These are phyloP conservation scores for Mellilla xanthometata DNA, from an alignment of 2,888 invertebrate genomes.

Conservation along the genomic window DNA sequence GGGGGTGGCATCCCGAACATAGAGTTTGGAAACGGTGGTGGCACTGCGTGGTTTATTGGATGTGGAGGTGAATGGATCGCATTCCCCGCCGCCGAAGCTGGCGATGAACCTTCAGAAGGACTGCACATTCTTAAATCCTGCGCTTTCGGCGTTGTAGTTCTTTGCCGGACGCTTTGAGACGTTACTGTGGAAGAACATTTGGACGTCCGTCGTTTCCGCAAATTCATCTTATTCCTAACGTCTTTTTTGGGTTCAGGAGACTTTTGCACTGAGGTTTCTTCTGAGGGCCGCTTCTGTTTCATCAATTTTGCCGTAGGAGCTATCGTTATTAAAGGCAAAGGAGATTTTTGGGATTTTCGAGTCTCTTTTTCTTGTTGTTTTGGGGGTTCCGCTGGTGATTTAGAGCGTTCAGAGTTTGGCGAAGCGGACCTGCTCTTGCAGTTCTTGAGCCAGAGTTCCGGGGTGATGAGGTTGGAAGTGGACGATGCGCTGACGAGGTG, in stretches of 20 bases:
- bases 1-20: slow-evolving; percentile 73
- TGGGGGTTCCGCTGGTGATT: slow-evolving; percentile 72
- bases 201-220: slow-evolving; percentile 71
- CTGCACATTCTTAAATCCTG: slow-evolving; percentile 74
- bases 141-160: slow-evolving; percentile 66
- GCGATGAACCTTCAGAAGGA: slow-evolving; percentile 66
- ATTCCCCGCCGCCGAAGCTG: slow-evolving; percentile 57
- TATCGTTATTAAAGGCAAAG: slow-evolving; percentile 85
- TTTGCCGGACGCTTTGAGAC: slow-evolving; percentile 63
- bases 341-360: slow-evolving; percentile 63
- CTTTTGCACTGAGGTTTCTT: slow-evolving; percentile 62
- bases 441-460: slow-evolving; percentile 94
- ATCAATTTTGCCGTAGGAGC: slow-evolving; percentile 86
- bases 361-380: slow-evolving; percentile 53
- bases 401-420: slow-evolving; percentile 80
- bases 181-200: slow-evolving; percentile 72
- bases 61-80: slow-evolving; percentile 70
- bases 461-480: slow-evolving; percentile 88
- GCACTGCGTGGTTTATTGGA: slow-evolving; percentile 35
- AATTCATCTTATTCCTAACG: slow-evolving; percentile 64
- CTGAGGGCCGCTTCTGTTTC: slow-evolving; percentile 65
- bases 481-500: slow-evolving; percentile 83
- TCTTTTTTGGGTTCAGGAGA: slow-evolving; percentile 73
- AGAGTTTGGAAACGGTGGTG: slow-evolving; percentile 60
- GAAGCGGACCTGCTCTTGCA: slow-evolving; percentile 86